These are phyloP conservation scores for Chionis minor DNA, from an alignment of 2,113 vertebrate species.

Conservation along the genomic window DNA sequence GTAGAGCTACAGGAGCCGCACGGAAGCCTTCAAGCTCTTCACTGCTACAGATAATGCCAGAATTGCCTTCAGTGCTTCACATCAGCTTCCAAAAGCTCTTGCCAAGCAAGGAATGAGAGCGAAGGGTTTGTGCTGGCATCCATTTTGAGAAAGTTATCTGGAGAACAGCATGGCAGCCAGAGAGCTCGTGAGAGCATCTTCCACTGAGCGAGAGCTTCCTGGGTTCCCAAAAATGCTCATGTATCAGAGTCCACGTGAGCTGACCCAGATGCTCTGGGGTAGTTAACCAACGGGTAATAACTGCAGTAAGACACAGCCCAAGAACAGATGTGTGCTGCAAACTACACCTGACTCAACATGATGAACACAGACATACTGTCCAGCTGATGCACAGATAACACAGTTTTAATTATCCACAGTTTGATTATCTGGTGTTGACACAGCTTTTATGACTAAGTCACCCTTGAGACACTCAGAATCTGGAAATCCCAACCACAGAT, in stretches of 20 bases:
- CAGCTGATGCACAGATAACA: conserved; percentile 1
- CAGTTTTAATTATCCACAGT: conserved; percentile 15
- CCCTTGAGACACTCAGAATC: neutral
- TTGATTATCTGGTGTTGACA: conserved; percentile 40
- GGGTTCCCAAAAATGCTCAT: neutral
- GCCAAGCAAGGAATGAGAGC: neutral
- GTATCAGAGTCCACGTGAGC: neutral
- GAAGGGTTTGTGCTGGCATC: neutral
- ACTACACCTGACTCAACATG: conserved; percentile 5
- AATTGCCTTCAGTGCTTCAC: neutral
- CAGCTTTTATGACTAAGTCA: conserved; percentile 44
- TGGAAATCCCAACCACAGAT: conserved; percentile 42
- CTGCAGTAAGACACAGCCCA: neutral
- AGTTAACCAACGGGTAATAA: neutral
- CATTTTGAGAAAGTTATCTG: conserved; percentile 19
- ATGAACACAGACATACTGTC: neutral
- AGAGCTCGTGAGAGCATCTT: neutral
- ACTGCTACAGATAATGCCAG: neutral
- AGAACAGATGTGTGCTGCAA: conserved; percentile 24
- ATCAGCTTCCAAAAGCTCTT: neutral
- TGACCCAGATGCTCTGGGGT: neutral
- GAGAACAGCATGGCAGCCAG: neutral
- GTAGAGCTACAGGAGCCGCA: neutral
- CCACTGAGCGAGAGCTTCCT: neutral
- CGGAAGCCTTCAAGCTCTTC: neutral